These are phyloP conservation scores for Acromyrmex charruanus DNA, from an alignment of 1,140 invertebrate genomes.

Conservation along the genomic window DNA sequence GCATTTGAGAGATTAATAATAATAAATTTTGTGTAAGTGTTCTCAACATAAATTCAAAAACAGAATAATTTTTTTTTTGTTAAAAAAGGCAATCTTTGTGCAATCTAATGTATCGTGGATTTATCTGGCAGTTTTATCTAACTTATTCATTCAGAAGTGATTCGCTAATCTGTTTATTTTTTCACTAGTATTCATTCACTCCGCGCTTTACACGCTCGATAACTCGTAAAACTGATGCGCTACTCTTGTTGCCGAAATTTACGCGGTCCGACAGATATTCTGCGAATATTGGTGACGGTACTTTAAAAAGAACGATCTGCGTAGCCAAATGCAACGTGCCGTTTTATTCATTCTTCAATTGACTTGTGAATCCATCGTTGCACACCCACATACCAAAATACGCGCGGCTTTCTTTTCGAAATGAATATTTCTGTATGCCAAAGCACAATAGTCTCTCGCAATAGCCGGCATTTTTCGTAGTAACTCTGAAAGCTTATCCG, in stretches of 20 bases:
- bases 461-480: slow-evolving; percentile 8
- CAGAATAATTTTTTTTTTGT: neutral
- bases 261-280: slow-evolving; percentile 1
- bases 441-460: neutral
- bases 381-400: neutral
- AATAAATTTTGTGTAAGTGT: too few species aligned
- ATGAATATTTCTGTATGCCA: slow-evolving; percentile 8
- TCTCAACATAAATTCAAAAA: neutral
- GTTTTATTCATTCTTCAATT: neutral
- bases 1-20: too few species aligned
- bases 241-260: slow-evolving; percentile 26
- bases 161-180: neutral
- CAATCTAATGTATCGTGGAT: neutral
- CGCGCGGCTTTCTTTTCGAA: neutral
- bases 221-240: slow-evolving; percentile 51
- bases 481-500: slow-evolving; percentile 42
- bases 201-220: slow-evolving; percentile 37
- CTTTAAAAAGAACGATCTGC: neutral
- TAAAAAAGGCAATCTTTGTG: neutral
- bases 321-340: neutral
- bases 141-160: slow-evolving; percentile 22
- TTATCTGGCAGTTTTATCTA: slow-evolving; percentile 8
- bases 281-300: neutral
- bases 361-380: slow-evolving; percentile 20
- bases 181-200: neutral